Percentiles rank a stretch among this genome's conserved stretches.
Conservation (phyloP, 2,797 vertebrate genomes). For the Oophaga sylvatica region DNA sequence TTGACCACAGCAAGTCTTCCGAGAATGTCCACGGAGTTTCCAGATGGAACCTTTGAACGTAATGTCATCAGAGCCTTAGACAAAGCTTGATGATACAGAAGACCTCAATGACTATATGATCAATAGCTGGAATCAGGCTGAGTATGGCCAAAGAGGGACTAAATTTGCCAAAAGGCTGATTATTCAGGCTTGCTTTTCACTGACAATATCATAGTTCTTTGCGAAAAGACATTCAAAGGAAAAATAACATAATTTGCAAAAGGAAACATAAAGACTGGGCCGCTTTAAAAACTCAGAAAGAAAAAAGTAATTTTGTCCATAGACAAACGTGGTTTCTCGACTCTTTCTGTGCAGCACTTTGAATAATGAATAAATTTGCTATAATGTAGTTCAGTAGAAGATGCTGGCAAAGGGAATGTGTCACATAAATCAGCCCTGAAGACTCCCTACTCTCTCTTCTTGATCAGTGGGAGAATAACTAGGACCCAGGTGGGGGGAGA, state of each 20-base stretch:
- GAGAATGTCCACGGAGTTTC: background rate
- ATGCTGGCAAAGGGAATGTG: conserved; percentile 60
- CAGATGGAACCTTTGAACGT: background rate
- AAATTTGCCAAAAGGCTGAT: background rate
- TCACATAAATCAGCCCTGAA: conserved; percentile 57
- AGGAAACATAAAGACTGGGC: background rate
- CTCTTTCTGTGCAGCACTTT: conserved; percentile 50
- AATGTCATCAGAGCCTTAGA: no score
- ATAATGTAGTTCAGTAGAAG: conserved; percentile 56
- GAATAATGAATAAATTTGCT: conserved; percentile 62
- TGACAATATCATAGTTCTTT: background rate
- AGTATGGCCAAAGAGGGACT: background rate
- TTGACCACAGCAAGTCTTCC: background rate
- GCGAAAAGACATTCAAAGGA: background rate
- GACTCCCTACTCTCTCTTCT: conserved; percentile 50
- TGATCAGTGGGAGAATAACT: conserved; percentile 57
- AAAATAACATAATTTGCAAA: background rate
- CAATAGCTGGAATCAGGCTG: background rate
- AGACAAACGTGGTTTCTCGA: conserved; percentile 33
- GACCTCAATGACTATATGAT: background rate
- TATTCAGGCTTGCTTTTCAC: background rate
- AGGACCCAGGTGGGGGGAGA: conserved; percentile 43
- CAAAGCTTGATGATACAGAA: background rate
- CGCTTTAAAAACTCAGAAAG: conserved; percentile 5
- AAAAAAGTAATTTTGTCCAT: conserved; percentile 41